These are phyloP conservation scores for Baryphthengus martii DNA, from an alignment of 2,113 vertebrate species.

Conservation along the genomic window DNA sequence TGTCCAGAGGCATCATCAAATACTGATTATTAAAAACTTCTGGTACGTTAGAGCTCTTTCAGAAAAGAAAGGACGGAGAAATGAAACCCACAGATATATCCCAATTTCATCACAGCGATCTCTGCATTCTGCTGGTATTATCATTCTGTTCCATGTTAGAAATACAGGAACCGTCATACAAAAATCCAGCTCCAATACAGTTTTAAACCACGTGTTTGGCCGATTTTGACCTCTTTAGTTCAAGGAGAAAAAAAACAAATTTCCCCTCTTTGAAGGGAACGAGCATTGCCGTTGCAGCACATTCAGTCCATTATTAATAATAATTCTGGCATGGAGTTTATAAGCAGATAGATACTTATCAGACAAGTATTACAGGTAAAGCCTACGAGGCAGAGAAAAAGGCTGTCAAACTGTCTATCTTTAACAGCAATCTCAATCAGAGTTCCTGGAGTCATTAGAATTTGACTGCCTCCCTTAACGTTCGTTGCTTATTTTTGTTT, in stretches of 20 bases:
- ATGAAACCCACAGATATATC: background rate
- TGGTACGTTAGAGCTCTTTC: background rate
- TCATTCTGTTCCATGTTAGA: background rate
- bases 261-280: background rate
- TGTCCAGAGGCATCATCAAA: background rate
- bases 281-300: background rate
- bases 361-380: background rate
- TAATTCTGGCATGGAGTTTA: background rate
- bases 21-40: background rate
- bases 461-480: background rate
- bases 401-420: background rate
- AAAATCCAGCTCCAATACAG: background rate
- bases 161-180: background rate
- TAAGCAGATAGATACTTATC: background rate
- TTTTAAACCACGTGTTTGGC: background rate
- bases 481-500: background rate
- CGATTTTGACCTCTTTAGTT: background rate
- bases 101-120: background rate
- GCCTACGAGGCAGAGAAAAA: background rate
- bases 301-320: background rate
- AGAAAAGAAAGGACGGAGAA: background rate
- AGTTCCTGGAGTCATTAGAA: background rate
- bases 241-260: background rate
- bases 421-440: background rate
- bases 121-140: background rate